Percentiles rank a stretch among this genome's conserved stretches.
Evolutionary conservation across 2,113 vertebrate species (phyloP).

Genomic region (Oncorhynchus nerka): DNA sequence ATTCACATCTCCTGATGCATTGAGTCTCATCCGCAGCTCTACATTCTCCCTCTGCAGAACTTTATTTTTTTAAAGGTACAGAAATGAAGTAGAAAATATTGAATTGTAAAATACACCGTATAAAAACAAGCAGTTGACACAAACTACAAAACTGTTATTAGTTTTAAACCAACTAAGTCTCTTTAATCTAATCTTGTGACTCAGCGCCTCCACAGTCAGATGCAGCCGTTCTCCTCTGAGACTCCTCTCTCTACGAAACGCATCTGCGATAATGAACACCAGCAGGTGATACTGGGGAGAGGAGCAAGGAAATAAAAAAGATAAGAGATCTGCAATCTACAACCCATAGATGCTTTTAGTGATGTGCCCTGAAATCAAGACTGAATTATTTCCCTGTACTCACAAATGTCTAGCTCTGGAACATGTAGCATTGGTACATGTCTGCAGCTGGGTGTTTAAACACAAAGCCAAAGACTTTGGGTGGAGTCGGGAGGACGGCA

Average conservation of each 20-base stretch:
- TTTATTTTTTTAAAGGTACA: constrained; percentile 58
- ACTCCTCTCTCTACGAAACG: constrained; percentile 46
- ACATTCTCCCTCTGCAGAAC: constrained; percentile 69
- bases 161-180: not conserved
- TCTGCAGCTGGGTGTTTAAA: constrained; percentile 65
- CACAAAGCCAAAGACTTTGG: constrained; percentile 73
- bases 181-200: constrained; percentile 64
- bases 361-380: too few species aligned
- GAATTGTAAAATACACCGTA: too few species aligned
- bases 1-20: constrained; percentile 13
- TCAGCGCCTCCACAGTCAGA: constrained; percentile 69
- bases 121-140: not conserved
- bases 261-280: constrained; percentile 69
- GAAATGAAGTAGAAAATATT: not conserved
- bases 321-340: too few species aligned
- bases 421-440: constrained; percentile 70
- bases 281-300: constrained; percentile 65
- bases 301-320: not conserved
- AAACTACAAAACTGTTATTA: not conserved
- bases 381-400: constrained; percentile 36
- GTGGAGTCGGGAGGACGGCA: constrained; percentile 59
- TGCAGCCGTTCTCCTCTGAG: constrained; percentile 53
- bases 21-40: constrained; percentile 63
- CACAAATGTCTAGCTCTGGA: constrained; percentile 72
- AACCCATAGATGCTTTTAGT: not conserved